Conservation (phyloP, 1,140 invertebrate genomes). For the Caenorhabditis briggsae region DNA sequence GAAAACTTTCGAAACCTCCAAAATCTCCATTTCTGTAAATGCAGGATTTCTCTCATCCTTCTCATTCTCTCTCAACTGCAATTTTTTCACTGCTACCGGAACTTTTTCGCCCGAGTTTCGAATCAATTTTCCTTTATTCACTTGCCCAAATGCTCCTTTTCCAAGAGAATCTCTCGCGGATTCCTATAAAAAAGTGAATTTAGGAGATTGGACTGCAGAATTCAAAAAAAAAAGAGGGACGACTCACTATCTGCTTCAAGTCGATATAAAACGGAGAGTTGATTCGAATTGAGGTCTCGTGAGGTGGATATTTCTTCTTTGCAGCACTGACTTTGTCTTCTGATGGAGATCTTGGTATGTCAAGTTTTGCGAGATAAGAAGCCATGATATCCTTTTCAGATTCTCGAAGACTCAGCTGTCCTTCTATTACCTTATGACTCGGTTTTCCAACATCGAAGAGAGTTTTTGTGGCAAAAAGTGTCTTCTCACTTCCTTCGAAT, state of each 20-base stretch:
- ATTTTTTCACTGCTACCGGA: constrained; percentile 14
- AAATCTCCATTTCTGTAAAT: constrained; percentile 41
- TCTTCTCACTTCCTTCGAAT: not conserved
- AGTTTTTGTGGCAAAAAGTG: not conserved
- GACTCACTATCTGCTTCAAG: not conserved
- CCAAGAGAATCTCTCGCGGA: not conserved
- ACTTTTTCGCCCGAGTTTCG: not conserved
- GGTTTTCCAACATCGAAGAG: not conserved
- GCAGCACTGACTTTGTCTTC: not conserved
- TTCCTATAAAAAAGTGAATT: not conserved
- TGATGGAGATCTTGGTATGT: not conserved
- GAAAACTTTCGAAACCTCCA: not conserved
- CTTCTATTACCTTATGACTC: not conserved
- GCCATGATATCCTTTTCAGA: not conserved
- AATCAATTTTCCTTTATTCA: constrained; percentile 3
- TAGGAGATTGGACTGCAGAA: too few relatives aligned
- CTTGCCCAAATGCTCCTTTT: constrained; percentile 38
- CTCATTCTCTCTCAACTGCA: not conserved
- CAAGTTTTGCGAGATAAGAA: not conserved
- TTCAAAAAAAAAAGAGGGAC: too few relatives aligned
- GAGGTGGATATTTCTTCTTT: not conserved
- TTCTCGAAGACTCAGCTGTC: not conserved
- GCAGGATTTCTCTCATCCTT: constrained; percentile 38
- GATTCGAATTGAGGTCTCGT: constrained; percentile 18
- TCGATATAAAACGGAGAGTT: constrained; percentile 47